These are phyloP conservation scores for Manduca sexta DNA, from an alignment of 1,140 invertebrate species.

Conservation along the genomic window DNA sequence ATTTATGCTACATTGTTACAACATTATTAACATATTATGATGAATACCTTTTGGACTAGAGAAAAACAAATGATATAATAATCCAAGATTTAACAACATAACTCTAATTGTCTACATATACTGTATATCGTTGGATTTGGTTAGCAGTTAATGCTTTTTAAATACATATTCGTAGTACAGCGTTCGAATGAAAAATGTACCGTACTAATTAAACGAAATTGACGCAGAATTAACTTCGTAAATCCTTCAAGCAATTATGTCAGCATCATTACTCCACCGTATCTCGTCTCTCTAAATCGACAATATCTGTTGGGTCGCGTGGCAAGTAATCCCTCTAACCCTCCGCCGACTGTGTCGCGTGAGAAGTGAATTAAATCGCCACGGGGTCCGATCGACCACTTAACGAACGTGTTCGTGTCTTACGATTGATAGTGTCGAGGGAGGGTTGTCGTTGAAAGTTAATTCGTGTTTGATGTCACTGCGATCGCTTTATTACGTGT, in stretches of 20 bases:
- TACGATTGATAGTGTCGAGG: conserved; percentile 48
- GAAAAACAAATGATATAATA: too few species aligned
- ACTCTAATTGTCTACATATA: too few species aligned
- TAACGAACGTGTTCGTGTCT: conserved; percentile 50
- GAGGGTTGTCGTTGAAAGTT: conserved; percentile 56
- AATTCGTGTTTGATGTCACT: conserved; percentile 67
- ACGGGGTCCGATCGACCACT: conserved; percentile 52
- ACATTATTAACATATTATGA: too few species aligned
- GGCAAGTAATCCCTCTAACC: conserved; percentile 54
- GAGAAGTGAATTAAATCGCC: conserved; percentile 65
- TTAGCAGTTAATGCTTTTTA: too few species aligned
- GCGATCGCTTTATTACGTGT: conserved; percentile 50
- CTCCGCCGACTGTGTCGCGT: conserved; percentile 45
- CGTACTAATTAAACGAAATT: not conserved
- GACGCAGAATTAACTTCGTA: conserved; percentile 27
- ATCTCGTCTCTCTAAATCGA: conserved; percentile 53
- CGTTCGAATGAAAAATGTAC: not conserved
- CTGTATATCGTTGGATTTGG: too few species aligned
- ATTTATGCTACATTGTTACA: too few species aligned
- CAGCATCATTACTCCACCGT: conserved; percentile 54
- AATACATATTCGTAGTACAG: too few species aligned
- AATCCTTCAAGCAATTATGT: conserved; percentile 48
- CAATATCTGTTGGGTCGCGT: conserved; percentile 67
- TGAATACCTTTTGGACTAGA: too few species aligned
- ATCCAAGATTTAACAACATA: too few species aligned